Base-by-base conservation (phyloP, 2,797 vertebrate genomes). In the Acropternis orthonyx region DNA sequence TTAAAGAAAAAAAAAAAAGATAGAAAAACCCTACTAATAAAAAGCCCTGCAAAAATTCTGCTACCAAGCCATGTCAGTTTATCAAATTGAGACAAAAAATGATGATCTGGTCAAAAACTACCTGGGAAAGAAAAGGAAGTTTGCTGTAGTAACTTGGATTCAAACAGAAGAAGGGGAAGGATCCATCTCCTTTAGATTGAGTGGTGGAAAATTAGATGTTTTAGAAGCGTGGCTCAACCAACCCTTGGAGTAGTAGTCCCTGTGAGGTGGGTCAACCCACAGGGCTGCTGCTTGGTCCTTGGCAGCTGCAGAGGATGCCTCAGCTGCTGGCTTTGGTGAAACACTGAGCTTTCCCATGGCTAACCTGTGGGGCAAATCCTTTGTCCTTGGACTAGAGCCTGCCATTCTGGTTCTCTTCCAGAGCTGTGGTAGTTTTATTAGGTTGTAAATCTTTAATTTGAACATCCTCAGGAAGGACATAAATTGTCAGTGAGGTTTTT, bases 101-200 rank as follows among this genome's bases (percentile, higher is more conserved):
- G n/a, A 6, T 61, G 48, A 69, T 34, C 52, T 74, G 43, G 32
- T 88, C 36, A 84, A 84, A 97, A 94, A 63, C 8, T 43, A 63
- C 5, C 2, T 37, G 16, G 8, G 34, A 75, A 58, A 55, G 56
- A 69, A 63, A 88, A 46, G n/a, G 2, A 56, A 26, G 26, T 32
- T 72, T n/a, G 16, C 30, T 36, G 13, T 5, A 63, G 28, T 88
- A 81, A 17, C 12, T 73, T 79, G 32, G 21, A 73, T 46, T 81
- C 66, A 79, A 59, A 59, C 1, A 13, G 79, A 85, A 85, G 26
- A 62, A 85, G 22, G 11, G 27, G 37, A 72, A 86, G 36, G 8
- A 51, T 62, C 26, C 26, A 48, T 4, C 18, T 75, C 14, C 18
- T 22, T 21, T 71, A 19, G 20, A 26, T 13, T 0, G 0, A 74